Evolutionary conservation across 2,888 invertebrate species (phyloP), one percentile per base, ranked within the genome.

Genomic region (Sisyra nigra): DNA sequence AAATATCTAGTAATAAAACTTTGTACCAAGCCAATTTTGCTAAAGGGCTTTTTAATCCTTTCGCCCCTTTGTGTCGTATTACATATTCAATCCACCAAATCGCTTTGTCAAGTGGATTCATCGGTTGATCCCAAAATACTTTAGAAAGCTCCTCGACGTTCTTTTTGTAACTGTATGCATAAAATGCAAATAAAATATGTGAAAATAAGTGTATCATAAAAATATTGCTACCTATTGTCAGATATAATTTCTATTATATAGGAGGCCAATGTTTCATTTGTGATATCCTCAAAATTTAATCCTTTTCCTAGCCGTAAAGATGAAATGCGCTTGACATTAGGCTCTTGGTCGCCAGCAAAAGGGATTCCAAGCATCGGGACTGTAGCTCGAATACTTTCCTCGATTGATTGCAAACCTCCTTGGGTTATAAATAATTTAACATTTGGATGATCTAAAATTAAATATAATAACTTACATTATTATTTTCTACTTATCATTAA

Each of bases 1-100:
- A 54, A 24, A 70, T 53, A 50, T 69, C 72, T 8, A 42, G 10
- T 3, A 35, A 15, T 4, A 34, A 18, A 35, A 35, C 18, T 42
- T 35, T 8, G 29, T 34, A 42, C 42, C 42, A 42, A 4, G 42
- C 24, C 24, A 42, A 34, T 13, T 34, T 14, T n/a, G 19, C 34
- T 7, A 17, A 9, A 11, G 17, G 31, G 24, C 42, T 42, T 14
- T 35, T 17, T 2, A 42, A 13, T 7, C 13, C n/a, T 9, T 42
- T 35, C 2, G 36, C 42, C 18, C 29, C 34, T 10, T 35, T 35
- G 24, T 42, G 34, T 3, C 42, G 42, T 17, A 42, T 65, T 1
- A 71, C 66, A 50, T 72, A 65, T 50, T 76, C 72, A 24, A 70
- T 63, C 74, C 73, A 75, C 61, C 67, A 66, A 3, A 69, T 55